A percentile compares a stretch with the other conserved stretches of the same genome.
These are phyloP conservation scores for Melanostoma mellinum DNA, from an alignment of 2,888 invertebrate genomes.

Conservation along the genomic window DNA sequence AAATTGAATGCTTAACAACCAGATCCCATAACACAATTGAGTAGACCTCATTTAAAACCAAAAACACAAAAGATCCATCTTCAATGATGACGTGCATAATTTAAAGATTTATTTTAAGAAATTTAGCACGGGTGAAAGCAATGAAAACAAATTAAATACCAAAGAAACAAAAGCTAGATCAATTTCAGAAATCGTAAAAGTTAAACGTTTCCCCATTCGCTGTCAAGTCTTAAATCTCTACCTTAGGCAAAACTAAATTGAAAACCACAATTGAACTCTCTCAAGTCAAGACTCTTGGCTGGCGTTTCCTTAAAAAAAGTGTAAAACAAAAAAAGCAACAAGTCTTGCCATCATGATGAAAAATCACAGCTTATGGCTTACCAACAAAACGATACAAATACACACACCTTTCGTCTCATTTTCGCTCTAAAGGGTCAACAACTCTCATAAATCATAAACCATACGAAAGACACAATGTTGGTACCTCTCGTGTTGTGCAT, in stretches of 20 bases:
- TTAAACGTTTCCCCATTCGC: slow-evolving; percentile 22
- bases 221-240: background rate
- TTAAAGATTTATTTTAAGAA: background rate
- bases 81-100: slow-evolving; percentile 1
- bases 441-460: slow-evolving; percentile 42
- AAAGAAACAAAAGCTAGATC: slow-evolving; percentile 23
- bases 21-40: background rate
- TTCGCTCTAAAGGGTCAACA: slow-evolving; percentile 54
- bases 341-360: slow-evolving; percentile 9
- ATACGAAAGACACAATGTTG: background rate
- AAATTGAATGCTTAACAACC: no score
- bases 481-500: background rate
- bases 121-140: slow-evolving; percentile 23
- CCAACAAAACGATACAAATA: slow-evolving; percentile 6
- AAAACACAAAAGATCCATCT: background rate
- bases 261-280: slow-evolving; percentile 27
- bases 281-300: slow-evolving; percentile 16
- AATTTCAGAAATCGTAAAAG: slow-evolving; percentile 23
- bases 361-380: slow-evolving; percentile 1
- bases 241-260: slow-evolving; percentile 17
- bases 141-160: background rate
- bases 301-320: background rate
- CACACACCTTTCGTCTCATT: slow-evolving; percentile 21
- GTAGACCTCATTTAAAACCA: background rate
- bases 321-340: background rate